A percentile compares a stretch with the other conserved stretches of the same genome.
Evolutionary conservation across 2,113 vertebrate genomes (phyloP).

Genomic region (Misgurnus mizolepis): DNA sequence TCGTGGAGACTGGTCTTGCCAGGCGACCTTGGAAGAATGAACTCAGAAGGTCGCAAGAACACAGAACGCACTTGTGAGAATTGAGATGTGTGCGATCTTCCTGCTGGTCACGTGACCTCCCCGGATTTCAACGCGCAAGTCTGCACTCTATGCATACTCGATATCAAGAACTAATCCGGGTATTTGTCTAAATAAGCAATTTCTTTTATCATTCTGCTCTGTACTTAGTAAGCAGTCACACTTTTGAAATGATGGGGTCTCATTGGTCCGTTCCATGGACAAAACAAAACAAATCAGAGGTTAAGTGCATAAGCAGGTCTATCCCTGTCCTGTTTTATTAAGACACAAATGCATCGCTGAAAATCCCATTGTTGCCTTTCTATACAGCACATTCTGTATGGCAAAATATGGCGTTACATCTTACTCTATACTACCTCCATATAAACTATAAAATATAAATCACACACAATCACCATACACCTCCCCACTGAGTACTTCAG

Average conservation of each 20-base stretch:
- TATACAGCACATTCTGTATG: constrained; percentile 69
- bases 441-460: constrained; percentile 78
- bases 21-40: too few species aligned
- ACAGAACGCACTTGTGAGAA: too few species aligned
- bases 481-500: constrained; percentile 72
- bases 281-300: too few species aligned
- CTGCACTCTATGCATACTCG: too few species aligned
- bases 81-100: too few species aligned
- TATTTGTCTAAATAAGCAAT: constrained; percentile 47
- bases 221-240: constrained; percentile 65
- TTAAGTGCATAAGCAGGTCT: constrained; percentile 47
- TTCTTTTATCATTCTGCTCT: constrained; percentile 67
- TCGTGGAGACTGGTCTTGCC: too few species aligned
- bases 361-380: constrained; percentile 69
- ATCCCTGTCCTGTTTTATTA: constrained; percentile 20
- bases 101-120: too few species aligned
- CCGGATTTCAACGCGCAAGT: too few species aligned
- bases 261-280: constrained; percentile 53
- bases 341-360: constrained; percentile 54
- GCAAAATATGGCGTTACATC: constrained; percentile 67
- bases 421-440: constrained; percentile 68
- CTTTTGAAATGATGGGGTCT: constrained; percentile 70
- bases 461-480: constrained; percentile 73
- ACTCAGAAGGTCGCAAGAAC: too few species aligned
- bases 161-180: too few species aligned